Conservation (phyloP, 1,140 invertebrate species). For the Dendrolimus punctatus region DNA sequence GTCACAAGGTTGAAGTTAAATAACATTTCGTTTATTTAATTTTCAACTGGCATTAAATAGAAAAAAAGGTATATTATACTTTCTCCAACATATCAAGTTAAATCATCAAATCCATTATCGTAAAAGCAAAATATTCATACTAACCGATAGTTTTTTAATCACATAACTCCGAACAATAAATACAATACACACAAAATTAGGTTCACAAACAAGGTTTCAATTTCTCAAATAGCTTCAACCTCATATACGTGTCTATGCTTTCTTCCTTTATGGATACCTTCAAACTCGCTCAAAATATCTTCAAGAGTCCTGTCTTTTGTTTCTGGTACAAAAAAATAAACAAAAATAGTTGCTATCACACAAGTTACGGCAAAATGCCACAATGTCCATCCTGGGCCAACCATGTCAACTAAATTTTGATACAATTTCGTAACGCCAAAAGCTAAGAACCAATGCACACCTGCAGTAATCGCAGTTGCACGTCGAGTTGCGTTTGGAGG, state of each 20-base stretch:
- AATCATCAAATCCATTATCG: too few species aligned
- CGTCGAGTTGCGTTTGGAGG: slow-evolving; percentile 77
- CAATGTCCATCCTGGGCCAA: slow-evolving; percentile 75
- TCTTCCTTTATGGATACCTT: slow-evolving; percentile 57
- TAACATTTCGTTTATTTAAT: too few species aligned
- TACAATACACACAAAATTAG: slow-evolving; percentile 4
- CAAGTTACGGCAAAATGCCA: slow-evolving; percentile 80
- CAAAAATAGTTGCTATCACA: slow-evolving; percentile 75
- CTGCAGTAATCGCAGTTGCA: slow-evolving; percentile 76
- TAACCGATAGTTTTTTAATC: too few species aligned
- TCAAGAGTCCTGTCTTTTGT: slow-evolving; percentile 83
- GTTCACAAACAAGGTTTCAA: slow-evolving; percentile 18
- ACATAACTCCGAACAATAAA: too few species aligned
- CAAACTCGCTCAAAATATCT: slow-evolving; percentile 80
- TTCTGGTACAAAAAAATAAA: slow-evolving; percentile 82
- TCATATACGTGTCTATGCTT: slow-evolving; percentile 63
- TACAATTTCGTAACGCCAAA: slow-evolving; percentile 81
- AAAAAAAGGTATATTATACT: slow-evolving; percentile 7
- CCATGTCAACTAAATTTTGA: slow-evolving; percentile 67
- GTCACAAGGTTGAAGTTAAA: too few species aligned
- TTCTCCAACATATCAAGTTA: neutral
- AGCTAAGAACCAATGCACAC: slow-evolving; percentile 79
- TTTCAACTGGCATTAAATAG: slow-evolving; percentile 1
- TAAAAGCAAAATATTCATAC: too few species aligned
- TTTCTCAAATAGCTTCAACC: slow-evolving; percentile 51